phyloP scores from a whole-genome alignment of 2,888 invertebrate species.

The Cyaniris semiargus region DNA sequence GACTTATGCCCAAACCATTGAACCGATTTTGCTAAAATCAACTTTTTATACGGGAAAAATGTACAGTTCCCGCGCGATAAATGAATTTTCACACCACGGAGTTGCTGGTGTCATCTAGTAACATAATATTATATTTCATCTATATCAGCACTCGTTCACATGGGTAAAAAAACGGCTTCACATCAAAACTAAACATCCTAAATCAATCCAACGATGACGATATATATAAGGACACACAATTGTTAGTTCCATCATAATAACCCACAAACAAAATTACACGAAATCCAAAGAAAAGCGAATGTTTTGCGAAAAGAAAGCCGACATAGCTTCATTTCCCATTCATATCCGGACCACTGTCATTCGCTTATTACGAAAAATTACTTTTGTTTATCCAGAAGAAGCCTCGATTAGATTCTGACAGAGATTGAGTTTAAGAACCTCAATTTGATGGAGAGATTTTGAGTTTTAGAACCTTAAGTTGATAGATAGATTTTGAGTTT shows the following conservation, averaged over 20 bases:
- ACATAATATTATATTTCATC: no score
- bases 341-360: conserved; percentile 52
- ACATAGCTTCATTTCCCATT: conserved; percentile 52
- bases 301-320: conserved; percentile 38
- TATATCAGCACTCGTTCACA: no score
- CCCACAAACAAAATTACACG: conserved; percentile 5
- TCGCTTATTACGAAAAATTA: conserved; percentile 35
- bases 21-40: no score
- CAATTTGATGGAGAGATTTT: no score
- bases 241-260: not conserved
- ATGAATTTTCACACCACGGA: no score
- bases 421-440: not conserved
- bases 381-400: conserved; percentile 18
- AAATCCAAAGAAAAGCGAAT: conserved; percentile 32
- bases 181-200: not conserved
- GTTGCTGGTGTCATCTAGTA: no score
- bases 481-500: not conserved
- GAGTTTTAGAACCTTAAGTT: not conserved
- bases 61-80: no score
- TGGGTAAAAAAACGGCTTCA: not conserved
- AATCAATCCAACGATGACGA: not conserved
- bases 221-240: not conserved
- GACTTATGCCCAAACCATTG: no score
- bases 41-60: no score
- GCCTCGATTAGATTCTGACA: not conserved